Evolutionary conservation across 1,140 invertebrate genomes (phyloP), one percentile per base, ranked within the genome.

Genomic region (Portunus trituberculatus): DNA sequence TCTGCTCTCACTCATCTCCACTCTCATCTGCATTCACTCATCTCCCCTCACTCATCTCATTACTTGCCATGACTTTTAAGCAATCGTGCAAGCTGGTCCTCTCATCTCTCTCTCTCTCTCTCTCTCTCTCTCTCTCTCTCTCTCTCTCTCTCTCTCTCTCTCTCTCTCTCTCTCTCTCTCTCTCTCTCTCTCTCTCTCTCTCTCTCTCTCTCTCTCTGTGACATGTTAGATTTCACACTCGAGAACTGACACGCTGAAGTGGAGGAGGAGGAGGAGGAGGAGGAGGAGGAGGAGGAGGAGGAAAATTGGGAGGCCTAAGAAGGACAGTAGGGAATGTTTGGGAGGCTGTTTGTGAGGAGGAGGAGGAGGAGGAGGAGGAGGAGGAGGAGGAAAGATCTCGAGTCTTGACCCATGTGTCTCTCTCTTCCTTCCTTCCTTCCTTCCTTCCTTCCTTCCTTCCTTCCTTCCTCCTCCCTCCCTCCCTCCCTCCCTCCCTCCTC

Each of bases 121-220:
- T 76, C 59, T 76, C 59, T 76, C 59, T 76, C 59, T 76, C 59
- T 76, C 59, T 76, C 59, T 76, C 59, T 76, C 67, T 76, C 67
- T 76, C 67, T 76, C 67, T 76, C 67, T 76, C 67, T 76, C 67
- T 76, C 67, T 76, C 67, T 76, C 67, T 76, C 67, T 76, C 67
- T 76, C 67, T 76, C 67, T 76, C 67, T 76, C 67, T 76, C 67
- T 76, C 67, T 76, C 67, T 76, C 67, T 76, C 67, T 76, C 67
- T 76, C 67, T 76, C 67, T 76, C 67, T 76, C 67, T 76, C 67
- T 76, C 67, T 76, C 67, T 76, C 67, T 76, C 67, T 76, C 67
- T 76, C 67, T 76, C 67, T 76, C 67, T 76, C 67, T 76, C 67
- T 76, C 67, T 76, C 67, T 8, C 67, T 76, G 20, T 76, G 67